These are phyloP conservation scores for Metellina segmentata DNA, from an alignment of 2,888 invertebrate species.

Conservation along the genomic window DNA sequence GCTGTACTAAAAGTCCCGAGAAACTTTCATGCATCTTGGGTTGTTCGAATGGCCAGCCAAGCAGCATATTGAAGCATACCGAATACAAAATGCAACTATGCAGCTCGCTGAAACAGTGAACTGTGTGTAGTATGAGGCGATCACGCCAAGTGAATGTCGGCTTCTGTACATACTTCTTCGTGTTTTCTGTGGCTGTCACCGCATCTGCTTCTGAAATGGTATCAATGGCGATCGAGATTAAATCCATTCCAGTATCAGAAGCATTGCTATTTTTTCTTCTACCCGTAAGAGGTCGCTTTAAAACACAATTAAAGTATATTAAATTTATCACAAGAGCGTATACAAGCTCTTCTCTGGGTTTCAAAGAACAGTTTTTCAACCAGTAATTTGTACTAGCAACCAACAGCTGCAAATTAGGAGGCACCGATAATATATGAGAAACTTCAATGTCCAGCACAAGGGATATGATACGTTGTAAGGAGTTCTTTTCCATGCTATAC, in stretches of 20 bases:
- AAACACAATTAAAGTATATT: conserved; percentile 45
- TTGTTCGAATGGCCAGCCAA: conserved; percentile 72
- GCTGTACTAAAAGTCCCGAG: conserved; percentile 76
- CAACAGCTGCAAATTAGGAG: conserved; percentile 40
- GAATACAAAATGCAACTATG: conserved; percentile 80
- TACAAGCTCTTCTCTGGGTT: conserved; percentile 53
- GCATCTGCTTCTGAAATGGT: conserved; percentile 20
- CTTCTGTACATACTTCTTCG: conserved; percentile 77
- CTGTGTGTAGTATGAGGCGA: conserved; percentile 76
- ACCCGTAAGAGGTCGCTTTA: background rate
- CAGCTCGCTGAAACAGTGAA: conserved; percentile 80
- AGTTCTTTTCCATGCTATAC: background rate
- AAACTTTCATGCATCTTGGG: conserved; percentile 43
- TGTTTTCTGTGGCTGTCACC: conserved; percentile 59
- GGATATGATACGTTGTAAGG: conserved; percentile 16
- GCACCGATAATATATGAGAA: conserved; percentile 19
- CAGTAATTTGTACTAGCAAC: conserved; percentile 51
- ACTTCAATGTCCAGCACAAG: conserved; percentile 9
- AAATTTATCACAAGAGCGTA: conserved; percentile 58
- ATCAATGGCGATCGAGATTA: background rate
- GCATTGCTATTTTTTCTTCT: background rate
- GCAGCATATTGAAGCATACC: conserved; percentile 79
- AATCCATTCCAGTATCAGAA: background rate
- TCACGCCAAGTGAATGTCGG: conserved; percentile 77
- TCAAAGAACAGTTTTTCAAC: conserved; percentile 30